Conservation (phyloP, 2,113 vertebrate genomes). For the Amazona vittata region DNA sequence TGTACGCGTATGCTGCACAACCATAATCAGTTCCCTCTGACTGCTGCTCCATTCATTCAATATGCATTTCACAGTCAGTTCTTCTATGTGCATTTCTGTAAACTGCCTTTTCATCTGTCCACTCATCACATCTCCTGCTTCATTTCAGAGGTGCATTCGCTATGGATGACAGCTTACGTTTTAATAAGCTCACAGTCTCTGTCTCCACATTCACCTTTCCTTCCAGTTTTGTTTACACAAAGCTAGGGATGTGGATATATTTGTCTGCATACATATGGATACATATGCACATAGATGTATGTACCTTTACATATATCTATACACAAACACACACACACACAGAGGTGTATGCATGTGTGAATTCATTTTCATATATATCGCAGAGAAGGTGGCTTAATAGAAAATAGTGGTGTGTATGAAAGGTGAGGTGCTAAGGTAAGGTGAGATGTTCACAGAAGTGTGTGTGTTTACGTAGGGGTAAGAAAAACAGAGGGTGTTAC, state of each 20-base stretch:
- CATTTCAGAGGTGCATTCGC: background rate
- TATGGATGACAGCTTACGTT: background rate
- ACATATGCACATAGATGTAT: background rate
- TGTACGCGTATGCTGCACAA: background rate
- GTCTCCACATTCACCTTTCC: background rate
- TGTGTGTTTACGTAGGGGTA: fast-evolving
- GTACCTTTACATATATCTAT: background rate
- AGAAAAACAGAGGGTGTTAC: background rate
- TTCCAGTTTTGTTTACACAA: background rate
- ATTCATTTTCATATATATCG: background rate
- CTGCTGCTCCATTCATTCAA: background rate
- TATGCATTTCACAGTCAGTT: background rate
- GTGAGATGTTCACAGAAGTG: background rate
- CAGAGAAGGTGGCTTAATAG: background rate
- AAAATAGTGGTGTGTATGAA: background rate
- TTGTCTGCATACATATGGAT: background rate
- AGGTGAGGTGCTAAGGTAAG: background rate
- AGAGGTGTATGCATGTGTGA: background rate
- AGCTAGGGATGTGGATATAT: background rate
- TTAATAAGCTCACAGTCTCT: background rate
- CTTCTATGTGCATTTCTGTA: background rate
- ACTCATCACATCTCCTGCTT: background rate
- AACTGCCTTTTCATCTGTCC: background rate
- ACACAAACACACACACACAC: background rate
- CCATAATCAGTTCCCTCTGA: background rate